Evolutionary conservation across 2,888 invertebrate species (phyloP).

Genomic region (Kuschelorhynchus macadamiae): DNA sequence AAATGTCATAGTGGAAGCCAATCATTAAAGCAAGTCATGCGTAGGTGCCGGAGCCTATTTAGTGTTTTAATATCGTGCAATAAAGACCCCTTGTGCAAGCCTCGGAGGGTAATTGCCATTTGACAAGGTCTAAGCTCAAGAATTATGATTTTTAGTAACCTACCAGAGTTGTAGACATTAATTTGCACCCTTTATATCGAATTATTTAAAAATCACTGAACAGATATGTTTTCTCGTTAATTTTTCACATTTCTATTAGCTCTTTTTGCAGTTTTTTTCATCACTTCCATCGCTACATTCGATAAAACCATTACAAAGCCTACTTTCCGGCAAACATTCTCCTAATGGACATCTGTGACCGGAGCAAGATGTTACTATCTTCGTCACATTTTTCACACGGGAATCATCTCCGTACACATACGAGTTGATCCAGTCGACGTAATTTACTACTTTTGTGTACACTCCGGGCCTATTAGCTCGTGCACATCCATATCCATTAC

Average conservation of each 20-base stretch:
- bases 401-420: conserved; percentile 66
- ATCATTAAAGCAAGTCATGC: too few species aligned
- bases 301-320: conserved; percentile 83
- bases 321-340: conserved; percentile 79
- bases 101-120: too few species aligned
- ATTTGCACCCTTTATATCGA: too few species aligned
- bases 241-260: conserved; percentile 1
- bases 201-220: too few species aligned
- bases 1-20: too few species aligned
- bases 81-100: too few species aligned
- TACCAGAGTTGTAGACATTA: too few species aligned
- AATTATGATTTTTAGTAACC: too few species aligned
- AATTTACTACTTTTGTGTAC: conserved; percentile 84
- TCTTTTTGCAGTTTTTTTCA: conserved; percentile 74
- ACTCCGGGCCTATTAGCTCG: conserved; percentile 84
- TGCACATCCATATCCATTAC: conserved; percentile 86
- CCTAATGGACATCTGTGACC: conserved; percentile 84
- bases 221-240: background rate
- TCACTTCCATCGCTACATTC: conserved; percentile 85
- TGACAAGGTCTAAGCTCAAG: too few species aligned
- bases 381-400: conserved; percentile 46
- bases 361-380: conserved; percentile 68
- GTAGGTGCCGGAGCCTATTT: too few species aligned
- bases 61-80: too few species aligned
- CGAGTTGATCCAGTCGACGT: conserved; percentile 79